Conservation (phyloP, 1,140 invertebrate species). For the Dermatophagoides farinae region DNA sequence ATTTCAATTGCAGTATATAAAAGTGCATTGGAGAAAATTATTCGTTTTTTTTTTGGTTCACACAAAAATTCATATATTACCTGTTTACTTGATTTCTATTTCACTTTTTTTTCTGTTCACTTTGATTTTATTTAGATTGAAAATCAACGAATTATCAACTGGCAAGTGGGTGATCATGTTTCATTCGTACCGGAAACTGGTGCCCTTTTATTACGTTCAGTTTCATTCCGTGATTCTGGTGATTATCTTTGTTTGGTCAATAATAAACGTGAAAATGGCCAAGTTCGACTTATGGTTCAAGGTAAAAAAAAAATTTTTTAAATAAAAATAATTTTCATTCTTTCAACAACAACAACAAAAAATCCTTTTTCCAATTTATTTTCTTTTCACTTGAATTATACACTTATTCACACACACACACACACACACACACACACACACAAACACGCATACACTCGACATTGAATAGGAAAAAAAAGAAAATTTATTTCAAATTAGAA, state of each 20-base stretch:
- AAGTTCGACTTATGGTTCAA: slow-evolving; percentile 38
- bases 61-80: too few species aligned
- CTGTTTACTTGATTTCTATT: background rate
- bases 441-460: too few species aligned
- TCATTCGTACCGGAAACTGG: slow-evolving; percentile 38
- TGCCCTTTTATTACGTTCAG: slow-evolving; percentile 39
- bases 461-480: background rate
- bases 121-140: slow-evolving; percentile 3
- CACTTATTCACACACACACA: background rate
- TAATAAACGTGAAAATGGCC: slow-evolving; percentile 37
- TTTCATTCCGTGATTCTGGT: slow-evolving; percentile 37
- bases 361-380: background rate
- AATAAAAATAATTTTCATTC: too few species aligned
- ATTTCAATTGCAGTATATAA: background rate
- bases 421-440: too few species aligned
- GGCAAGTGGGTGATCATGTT: slow-evolving; percentile 22
- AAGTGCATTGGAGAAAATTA: background rate
- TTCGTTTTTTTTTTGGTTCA: background rate
- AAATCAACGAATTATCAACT: slow-evolving; percentile 12
- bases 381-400: background rate
- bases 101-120: background rate
- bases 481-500: background rate
- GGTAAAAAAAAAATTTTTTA: slow-evolving; percentile 32
- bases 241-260: slow-evolving; percentile 45
- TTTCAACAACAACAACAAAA: background rate